These are phyloP conservation scores for Ophion costatus DNA, from an alignment of 2,888 invertebrate genomes.

Conservation along the genomic window DNA sequence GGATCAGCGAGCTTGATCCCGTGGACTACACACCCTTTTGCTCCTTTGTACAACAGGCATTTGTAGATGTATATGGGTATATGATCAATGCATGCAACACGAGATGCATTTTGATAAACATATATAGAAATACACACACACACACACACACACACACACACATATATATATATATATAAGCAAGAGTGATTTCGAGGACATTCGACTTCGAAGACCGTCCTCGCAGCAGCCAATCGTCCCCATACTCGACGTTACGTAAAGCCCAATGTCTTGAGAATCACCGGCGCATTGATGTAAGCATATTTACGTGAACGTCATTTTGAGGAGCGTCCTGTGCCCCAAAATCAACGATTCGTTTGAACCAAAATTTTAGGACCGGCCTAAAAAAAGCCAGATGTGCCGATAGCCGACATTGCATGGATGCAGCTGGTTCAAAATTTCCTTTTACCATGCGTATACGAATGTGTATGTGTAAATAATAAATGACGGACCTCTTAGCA, in stretches of 20 bases:
- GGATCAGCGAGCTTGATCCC: not conserved
- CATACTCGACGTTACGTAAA: not conserved
- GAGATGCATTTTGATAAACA: conserved; percentile 49
- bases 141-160: too few species aligned
- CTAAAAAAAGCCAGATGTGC: not conserved
- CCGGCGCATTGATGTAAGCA: not conserved
- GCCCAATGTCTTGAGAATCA: not conserved
- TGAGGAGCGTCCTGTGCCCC: too few species aligned
- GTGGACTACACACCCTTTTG: conserved; percentile 10
- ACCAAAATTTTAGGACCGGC: not conserved
- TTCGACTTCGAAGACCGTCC: not conserved
- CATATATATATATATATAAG: not conserved
- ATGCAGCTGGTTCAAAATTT: not conserved
- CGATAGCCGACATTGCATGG: not conserved
- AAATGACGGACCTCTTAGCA: conserved; percentile 29
- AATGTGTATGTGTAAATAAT: not conserved
- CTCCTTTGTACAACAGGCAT: not conserved
- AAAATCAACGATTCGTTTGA: not conserved
- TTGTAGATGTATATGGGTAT: not conserved
- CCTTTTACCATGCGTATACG: not conserved
- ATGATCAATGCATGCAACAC: conserved; percentile 16
- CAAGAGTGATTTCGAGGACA: not conserved
- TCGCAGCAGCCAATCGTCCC: not conserved
- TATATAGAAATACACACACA: not conserved
- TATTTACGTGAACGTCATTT: not conserved